These are phyloP conservation scores for Lycia hirtaria DNA, from an alignment of 2,888 invertebrate genomes.

Conservation along the genomic window DNA sequence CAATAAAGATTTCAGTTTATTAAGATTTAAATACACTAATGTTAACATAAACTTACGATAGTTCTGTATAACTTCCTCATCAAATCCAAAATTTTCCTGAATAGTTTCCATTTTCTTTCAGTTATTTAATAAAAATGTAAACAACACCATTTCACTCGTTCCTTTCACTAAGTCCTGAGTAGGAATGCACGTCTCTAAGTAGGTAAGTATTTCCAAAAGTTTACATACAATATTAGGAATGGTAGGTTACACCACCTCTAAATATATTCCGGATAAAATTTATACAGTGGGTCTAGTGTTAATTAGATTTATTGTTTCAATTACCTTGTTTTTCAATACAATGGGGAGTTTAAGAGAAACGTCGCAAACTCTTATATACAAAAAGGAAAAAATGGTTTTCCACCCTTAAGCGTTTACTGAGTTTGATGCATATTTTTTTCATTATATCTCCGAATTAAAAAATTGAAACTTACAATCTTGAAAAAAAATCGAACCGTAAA, in stretches of 20 bases:
- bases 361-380: too few relatives aligned
- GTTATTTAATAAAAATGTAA: neutral
- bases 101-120: constrained; percentile 26
- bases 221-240: constrained; percentile 3
- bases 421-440: too few relatives aligned
- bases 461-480: too few relatives aligned
- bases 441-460: too few relatives aligned
- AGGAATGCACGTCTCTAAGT: constrained; percentile 2
- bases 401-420: too few relatives aligned
- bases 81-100: constrained; percentile 16
- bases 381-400: too few relatives aligned
- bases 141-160: constrained; percentile 12
- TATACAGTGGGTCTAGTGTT: neutral
- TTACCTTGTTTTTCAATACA: too few relatives aligned
- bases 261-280: neutral
- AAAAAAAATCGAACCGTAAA: too few relatives aligned
- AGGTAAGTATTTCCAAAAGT: neutral
- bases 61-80: neutral
- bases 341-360: too few relatives aligned
- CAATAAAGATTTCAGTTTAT: too few relatives aligned
- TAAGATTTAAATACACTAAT: neutral
- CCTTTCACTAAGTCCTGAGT: constrained; percentile 5
- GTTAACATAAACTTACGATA: constrained; percentile 11
- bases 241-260: neutral
- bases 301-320: too few relatives aligned